Percentiles rank a stretch among this genome's conserved stretches.
phyloP scores from a whole-genome alignment of 64 coral and sea anemone genomes.

The Platygyra sinensis region DNA sequence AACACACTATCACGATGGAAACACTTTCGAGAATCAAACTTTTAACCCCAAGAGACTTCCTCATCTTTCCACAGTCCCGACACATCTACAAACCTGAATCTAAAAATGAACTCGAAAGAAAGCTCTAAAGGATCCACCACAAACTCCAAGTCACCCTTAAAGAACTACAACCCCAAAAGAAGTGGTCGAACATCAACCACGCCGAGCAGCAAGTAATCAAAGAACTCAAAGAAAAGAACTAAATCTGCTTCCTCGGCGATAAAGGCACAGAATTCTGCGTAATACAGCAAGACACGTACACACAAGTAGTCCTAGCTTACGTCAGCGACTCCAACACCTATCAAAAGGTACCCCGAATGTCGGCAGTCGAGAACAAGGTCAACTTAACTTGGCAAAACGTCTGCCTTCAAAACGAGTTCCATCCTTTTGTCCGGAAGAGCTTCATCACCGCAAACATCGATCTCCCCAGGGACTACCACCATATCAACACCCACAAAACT shows the following conservation, averaged over 20 bases:
- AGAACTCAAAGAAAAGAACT: slow-evolving; percentile 24
- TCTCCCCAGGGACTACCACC: slow-evolving; percentile 14
- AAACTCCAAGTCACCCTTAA: too few species aligned
- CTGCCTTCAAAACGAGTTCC: slow-evolving; percentile 18
- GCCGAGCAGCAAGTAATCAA: slow-evolving; percentile 21
- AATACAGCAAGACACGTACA: slow-evolving; percentile 8
- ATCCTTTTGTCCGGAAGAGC: slow-evolving; percentile 36
- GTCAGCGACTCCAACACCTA: slow-evolving; percentile 45
- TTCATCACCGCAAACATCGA: slow-evolving; percentile 45
- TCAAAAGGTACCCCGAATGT: slow-evolving; percentile 46
- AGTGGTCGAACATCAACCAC: slow-evolving; percentile 38
- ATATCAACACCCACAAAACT: slow-evolving; percentile 33
- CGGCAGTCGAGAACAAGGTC: slow-evolving; percentile 52
- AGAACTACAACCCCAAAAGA: too few species aligned
- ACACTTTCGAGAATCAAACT: too few species aligned
- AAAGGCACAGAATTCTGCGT: slow-evolving; percentile 49
- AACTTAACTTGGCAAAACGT: slow-evolving; percentile 31
- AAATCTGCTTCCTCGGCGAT: slow-evolving; percentile 49
- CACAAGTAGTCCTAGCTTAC: background rate
- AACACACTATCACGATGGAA: too few species aligned
- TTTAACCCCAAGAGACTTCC: too few species aligned
- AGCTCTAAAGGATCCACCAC: too few species aligned
- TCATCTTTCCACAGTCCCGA: slow-evolving; percentile 29
- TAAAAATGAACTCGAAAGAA: slow-evolving; percentile 13
- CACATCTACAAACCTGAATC: slow-evolving; percentile 28